Conservation (phyloP, 1,140 invertebrate species). For the Agraylea sexmaculata region DNA sequence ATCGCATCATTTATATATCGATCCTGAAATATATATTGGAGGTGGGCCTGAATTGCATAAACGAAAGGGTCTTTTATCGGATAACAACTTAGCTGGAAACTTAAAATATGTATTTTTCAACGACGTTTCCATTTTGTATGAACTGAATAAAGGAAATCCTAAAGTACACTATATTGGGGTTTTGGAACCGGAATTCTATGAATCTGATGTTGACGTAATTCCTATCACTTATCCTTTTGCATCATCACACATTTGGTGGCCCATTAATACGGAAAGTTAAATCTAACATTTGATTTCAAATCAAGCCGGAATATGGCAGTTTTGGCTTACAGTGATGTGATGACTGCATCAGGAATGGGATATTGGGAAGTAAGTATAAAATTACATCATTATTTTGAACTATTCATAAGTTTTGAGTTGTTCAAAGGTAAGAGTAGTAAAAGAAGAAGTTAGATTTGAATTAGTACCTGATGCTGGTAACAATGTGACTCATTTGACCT, state of each 20-base stretch:
- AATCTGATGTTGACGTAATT: slow-evolving; percentile 73
- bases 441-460: slow-evolving; percentile 73
- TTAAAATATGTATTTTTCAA: slow-evolving; percentile 89
- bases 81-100: slow-evolving; percentile 73
- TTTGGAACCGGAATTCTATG: slow-evolving; percentile 67
- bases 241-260: slow-evolving; percentile 78
- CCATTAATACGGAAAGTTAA: slow-evolving; percentile 56
- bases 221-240: slow-evolving; percentile 87
- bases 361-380: slow-evolving; percentile 70
- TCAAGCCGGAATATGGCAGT: slow-evolving; percentile 72
- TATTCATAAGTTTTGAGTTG: background rate
- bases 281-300: slow-evolving; percentile 79
- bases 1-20: slow-evolving; percentile 72
- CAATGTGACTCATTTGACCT: slow-evolving; percentile 62
- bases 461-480: slow-evolving; percentile 56
- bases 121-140: slow-evolving; percentile 80
- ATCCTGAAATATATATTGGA: slow-evolving; percentile 87
- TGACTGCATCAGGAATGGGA: slow-evolving; percentile 54
- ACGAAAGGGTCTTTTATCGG: slow-evolving; percentile 58
- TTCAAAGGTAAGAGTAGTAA: slow-evolving; percentile 57
- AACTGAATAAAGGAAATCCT: slow-evolving; percentile 66
- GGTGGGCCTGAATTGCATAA: slow-evolving; percentile 70
- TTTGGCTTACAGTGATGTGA: slow-evolving; percentile 70
- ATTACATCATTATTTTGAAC: background rate
- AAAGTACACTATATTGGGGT: slow-evolving; percentile 77